Conservation (phyloP, 2,797 vertebrate species). For the Gymnothorax reevesii region DNA sequence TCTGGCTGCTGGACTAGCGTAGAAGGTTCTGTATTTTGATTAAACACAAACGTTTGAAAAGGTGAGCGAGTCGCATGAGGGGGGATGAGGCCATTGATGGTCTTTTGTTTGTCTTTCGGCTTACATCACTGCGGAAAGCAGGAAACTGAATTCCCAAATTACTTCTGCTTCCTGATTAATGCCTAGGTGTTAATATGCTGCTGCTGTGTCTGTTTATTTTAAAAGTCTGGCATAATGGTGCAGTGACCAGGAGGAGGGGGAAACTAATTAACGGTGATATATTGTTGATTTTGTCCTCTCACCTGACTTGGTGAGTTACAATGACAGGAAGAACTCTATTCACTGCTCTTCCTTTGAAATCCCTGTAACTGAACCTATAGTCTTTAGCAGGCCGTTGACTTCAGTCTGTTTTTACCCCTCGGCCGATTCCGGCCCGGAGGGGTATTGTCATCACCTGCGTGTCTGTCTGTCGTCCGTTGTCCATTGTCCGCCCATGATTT, state of each 20-base stretch:
- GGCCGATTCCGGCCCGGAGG: too few relatives aligned
- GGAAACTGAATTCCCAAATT: neutral
- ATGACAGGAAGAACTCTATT: neutral
- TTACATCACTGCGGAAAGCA: neutral
- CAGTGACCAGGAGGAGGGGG: neutral
- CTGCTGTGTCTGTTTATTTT: neutral
- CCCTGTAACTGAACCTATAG: neutral
- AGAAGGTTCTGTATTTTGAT: neutral
- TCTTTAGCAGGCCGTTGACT: neutral
- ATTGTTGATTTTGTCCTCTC: neutral
- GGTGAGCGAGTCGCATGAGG: neutral
- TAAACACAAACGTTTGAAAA: neutral
- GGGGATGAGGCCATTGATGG: neutral
- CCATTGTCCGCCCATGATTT: too few relatives aligned
- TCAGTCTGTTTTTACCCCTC: neutral
- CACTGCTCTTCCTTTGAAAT: neutral
- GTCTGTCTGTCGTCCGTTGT: too few relatives aligned
- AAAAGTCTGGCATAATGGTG: neutral
- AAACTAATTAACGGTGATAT: neutral
- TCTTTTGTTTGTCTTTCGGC: neutral
- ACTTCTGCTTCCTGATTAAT: neutral
- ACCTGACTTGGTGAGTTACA: neutral
- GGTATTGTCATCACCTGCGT: too few relatives aligned
- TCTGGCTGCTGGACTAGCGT: neutral
- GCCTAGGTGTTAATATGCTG: neutral